A percentile compares a stretch with the other conserved stretches of the same genome.
Evolutionary conservation across 2,888 invertebrate genomes (phyloP).

Genomic region (Drosophila nigritarsus): DNA sequence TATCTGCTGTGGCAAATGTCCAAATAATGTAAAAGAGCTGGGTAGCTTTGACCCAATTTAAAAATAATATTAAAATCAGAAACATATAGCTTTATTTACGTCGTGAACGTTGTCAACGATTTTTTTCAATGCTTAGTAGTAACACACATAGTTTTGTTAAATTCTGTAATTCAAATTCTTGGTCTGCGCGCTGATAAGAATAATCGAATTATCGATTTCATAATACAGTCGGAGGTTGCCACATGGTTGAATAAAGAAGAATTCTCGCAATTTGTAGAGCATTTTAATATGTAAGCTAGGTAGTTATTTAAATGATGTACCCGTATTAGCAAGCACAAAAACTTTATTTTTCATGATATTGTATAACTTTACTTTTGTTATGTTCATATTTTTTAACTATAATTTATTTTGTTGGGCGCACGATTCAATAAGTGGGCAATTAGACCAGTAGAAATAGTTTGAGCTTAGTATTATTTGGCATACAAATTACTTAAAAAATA

Average conservation of each 20-base stretch:
- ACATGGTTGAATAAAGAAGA: background rate
- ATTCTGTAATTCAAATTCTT: background rate
- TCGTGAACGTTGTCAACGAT: background rate
- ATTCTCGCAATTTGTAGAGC: background rate
- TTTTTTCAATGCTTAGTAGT: background rate
- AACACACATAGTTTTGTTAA: background rate
- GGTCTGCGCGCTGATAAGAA: background rate
- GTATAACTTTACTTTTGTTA: background rate
- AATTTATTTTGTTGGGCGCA: too few relatives aligned
- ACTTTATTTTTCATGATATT: background rate
- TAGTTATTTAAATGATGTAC: background rate
- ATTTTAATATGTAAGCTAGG: background rate
- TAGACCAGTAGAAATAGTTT: background rate
- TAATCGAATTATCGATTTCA: slow-evolving; percentile 1
- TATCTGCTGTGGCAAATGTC: slow-evolving; percentile 12
- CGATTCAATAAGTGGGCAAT: background rate
- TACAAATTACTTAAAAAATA: background rate
- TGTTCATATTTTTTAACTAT: background rate
- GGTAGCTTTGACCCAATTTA: slow-evolving; percentile 4
- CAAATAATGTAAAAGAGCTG: slow-evolving; percentile 13
- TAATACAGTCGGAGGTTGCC: background rate
- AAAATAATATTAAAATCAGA: background rate
- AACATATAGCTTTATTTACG: background rate
- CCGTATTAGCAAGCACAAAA: background rate
- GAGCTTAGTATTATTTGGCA: slow-evolving; percentile 1